Percentiles rank a stretch among this genome's conserved stretches.
phyloP scores from a whole-genome alignment of 2,113 vertebrate genomes.

The Piprites chloris region DNA sequence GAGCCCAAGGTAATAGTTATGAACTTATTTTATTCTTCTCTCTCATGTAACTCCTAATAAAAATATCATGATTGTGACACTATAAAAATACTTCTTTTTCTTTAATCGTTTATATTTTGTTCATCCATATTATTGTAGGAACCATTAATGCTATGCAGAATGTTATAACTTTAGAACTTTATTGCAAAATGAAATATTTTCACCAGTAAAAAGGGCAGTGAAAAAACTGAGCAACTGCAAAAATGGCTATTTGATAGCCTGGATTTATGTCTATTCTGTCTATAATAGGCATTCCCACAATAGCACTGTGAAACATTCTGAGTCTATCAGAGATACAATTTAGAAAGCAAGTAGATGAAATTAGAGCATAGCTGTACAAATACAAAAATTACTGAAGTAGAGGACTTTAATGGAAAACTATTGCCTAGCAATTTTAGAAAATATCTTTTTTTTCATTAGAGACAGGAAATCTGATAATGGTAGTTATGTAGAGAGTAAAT shows the following conservation, averaged over 20 bases:
- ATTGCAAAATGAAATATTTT: not conserved
- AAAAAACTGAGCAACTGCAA: not conserved
- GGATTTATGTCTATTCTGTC: not conserved
- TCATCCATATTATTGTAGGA: not conserved
- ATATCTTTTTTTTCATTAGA: not conserved
- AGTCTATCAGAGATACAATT: not conserved
- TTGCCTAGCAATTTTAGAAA: not conserved
- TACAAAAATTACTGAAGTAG: not conserved
- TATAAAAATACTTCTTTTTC: not conserved
- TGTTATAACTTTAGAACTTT: not conserved
- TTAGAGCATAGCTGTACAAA: not conserved
- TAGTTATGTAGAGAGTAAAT: not conserved
- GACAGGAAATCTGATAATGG: not conserved
- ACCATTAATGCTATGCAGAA: not conserved
- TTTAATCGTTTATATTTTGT: not conserved
- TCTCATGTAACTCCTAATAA: not conserved
- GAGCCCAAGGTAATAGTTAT: constrained; percentile 74
- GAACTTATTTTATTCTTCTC: not conserved
- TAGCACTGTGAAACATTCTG: not conserved
- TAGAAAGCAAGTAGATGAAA: not conserved
- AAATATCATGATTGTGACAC: not conserved
- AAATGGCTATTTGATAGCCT: not conserved
- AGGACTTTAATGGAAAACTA: not conserved
- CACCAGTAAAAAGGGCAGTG: not conserved
- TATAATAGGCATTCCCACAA: not conserved